These are phyloP conservation scores for Pangasius djambal DNA, from an alignment of 2,797 vertebrate genomes.

Conservation along the genomic window DNA sequence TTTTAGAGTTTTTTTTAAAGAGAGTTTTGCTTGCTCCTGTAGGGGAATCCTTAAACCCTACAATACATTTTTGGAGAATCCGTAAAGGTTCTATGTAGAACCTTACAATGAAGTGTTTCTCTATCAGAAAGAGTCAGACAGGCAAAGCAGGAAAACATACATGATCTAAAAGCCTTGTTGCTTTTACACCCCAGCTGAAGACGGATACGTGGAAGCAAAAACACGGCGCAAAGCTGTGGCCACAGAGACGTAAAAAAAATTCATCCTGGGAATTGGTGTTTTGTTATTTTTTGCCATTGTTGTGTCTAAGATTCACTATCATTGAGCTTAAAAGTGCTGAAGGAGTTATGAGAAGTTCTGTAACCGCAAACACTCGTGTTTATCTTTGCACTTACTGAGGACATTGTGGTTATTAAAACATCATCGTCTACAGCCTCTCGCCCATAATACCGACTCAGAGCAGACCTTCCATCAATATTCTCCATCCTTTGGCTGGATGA, in stretches of 20 bases:
- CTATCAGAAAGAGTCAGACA: background rate
- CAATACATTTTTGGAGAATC: background rate
- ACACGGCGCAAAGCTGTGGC: background rate
- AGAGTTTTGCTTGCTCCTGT: background rate
- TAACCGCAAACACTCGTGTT: background rate
- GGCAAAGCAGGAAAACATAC: background rate
- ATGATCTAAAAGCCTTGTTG: background rate
- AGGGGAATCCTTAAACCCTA: background rate
- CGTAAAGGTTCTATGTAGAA: background rate
- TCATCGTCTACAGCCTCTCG: conserved; percentile 57
- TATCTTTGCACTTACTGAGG: conserved; percentile 55
- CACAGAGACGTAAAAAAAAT: background rate
- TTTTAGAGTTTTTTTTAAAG: background rate
- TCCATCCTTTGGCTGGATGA: background rate
- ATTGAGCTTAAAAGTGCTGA: conserved; percentile 30
- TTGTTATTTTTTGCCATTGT: background rate
- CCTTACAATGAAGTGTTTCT: background rate
- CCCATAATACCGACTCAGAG: conserved; percentile 60
- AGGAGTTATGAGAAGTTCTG: background rate
- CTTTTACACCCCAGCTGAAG: background rate
- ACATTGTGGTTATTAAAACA: conserved; percentile 69
- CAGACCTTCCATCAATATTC: conserved; percentile 49
- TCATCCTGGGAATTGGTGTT: background rate
- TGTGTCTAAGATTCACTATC: background rate
- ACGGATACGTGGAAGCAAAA: conserved; percentile 20